These are phyloP conservation scores for Drosophila pachea DNA, from an alignment of 1,140 invertebrate species.

Conservation along the genomic window DNA sequence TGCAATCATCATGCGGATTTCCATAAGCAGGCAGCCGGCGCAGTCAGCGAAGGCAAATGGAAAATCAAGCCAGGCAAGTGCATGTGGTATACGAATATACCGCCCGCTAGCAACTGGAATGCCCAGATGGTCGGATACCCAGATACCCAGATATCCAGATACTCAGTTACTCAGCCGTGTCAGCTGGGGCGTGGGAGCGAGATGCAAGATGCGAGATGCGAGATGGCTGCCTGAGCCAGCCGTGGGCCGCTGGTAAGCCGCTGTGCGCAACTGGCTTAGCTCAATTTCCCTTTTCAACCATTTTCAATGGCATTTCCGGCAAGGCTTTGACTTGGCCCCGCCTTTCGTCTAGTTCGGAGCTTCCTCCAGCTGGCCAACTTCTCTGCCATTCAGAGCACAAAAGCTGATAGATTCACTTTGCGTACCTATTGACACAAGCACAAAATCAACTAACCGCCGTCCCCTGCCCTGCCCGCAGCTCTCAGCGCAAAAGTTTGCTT, in stretches of 20 bases:
- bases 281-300: slow-evolving; percentile 75
- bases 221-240: slow-evolving; percentile 1
- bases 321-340: slow-evolving; percentile 54
- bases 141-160: no score
- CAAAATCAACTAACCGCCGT: slow-evolving; percentile 8
- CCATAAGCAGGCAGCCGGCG: slow-evolving; percentile 63
- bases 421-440: slow-evolving; percentile 47
- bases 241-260: slow-evolving; percentile 45
- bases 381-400: slow-evolving; percentile 14
- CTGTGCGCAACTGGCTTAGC: slow-evolving; percentile 67
- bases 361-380: slow-evolving; percentile 24
- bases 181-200: neutral
- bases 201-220: neutral
- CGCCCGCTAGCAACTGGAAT: neutral
- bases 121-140: no score
- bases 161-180: no score
- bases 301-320: slow-evolving; percentile 74
- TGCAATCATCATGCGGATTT: slow-evolving; percentile 78
- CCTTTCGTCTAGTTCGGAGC: slow-evolving; percentile 46
- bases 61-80: slow-evolving; percentile 56
- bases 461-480: no score
- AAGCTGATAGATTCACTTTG: slow-evolving; percentile 60
- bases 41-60: slow-evolving; percentile 59
- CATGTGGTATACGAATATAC: slow-evolving; percentile 22
- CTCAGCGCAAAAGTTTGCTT: no score